Evolutionary conservation across 2,113 vertebrate species (phyloP).

Genomic region (Lepidothrix coronata): DNA sequence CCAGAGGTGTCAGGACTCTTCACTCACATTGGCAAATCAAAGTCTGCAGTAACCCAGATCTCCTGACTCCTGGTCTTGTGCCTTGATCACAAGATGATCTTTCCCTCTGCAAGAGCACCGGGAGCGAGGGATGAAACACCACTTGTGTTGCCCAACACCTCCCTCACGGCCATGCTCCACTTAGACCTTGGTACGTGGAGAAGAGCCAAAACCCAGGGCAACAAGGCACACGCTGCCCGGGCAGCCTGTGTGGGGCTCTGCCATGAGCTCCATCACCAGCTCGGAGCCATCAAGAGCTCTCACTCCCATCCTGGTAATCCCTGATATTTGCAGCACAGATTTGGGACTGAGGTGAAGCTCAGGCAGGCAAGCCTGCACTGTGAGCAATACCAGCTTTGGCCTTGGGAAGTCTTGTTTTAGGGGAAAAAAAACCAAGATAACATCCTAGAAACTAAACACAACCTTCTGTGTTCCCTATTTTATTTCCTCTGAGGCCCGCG

Average conservation of each 20-base stretch:
- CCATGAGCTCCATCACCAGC: not conserved
- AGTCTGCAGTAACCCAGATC: not conserved
- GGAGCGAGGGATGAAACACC: constrained; percentile 47
- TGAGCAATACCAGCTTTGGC: not conserved
- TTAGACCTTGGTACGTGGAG: not conserved
- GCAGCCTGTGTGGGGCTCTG: not conserved
- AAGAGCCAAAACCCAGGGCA: not conserved
- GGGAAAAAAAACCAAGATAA: not conserved
- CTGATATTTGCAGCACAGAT: not conserved
- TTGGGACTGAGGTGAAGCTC: not conserved
- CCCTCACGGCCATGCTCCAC: not conserved
- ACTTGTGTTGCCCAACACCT: constrained; percentile 49
- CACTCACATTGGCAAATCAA: not conserved
- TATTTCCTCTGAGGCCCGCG: not conserved
- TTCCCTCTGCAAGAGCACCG: not conserved
- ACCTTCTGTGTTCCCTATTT: not conserved
- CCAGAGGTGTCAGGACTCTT: not conserved
- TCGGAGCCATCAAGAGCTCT: not conserved
- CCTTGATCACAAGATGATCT: constrained; percentile 39
- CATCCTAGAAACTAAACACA: not conserved
- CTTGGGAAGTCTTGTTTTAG: not conserved
- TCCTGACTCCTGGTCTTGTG: constrained; percentile 57
- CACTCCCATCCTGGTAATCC: not conserved
- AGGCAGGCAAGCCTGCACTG: not conserved
- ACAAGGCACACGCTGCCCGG: not conserved